phyloP scores from a whole-genome alignment of 2,113 vertebrate species.

The Zosterops borbonicus region DNA sequence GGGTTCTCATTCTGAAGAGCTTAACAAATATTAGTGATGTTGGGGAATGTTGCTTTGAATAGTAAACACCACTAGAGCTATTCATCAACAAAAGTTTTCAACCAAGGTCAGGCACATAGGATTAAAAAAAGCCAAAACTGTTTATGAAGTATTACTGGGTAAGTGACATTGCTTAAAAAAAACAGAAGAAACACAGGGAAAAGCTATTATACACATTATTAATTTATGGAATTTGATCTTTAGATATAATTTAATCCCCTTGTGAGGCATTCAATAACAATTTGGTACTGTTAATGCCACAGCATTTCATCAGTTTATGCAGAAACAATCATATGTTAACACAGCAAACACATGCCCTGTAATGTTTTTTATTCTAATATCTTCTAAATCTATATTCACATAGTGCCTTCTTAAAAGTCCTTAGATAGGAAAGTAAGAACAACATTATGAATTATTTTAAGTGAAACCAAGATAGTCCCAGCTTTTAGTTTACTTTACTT shows the following conservation, averaged over 20 bases:
- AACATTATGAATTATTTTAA: neutral
- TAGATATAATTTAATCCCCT: neutral
- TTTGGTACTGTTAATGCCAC: neutral
- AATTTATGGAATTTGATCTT: neutral
- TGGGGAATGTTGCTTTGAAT: neutral
- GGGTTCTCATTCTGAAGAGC: neutral
- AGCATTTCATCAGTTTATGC: neutral
- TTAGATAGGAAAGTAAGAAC: neutral
- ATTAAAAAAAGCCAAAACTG: neutral
- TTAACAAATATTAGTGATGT: neutral
- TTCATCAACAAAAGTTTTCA: neutral
- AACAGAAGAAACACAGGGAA: neutral
- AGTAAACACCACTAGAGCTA: neutral
- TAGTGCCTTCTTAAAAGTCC: neutral
- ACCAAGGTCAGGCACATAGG: neutral
- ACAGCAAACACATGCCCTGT: neutral
- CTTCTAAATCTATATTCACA: neutral
- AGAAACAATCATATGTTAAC: neutral
- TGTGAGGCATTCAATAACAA: neutral
- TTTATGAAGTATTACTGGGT: neutral
- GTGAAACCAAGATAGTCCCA: neutral
- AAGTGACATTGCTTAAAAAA: neutral
- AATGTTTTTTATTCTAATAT: neutral
- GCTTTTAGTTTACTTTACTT: neutral
- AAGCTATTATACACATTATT: neutral